Evolutionary conservation across 2,888 invertebrate genomes (phyloP), one percentile per base, ranked within the genome.

Genomic region (Erpobdella octoculata): DNA sequence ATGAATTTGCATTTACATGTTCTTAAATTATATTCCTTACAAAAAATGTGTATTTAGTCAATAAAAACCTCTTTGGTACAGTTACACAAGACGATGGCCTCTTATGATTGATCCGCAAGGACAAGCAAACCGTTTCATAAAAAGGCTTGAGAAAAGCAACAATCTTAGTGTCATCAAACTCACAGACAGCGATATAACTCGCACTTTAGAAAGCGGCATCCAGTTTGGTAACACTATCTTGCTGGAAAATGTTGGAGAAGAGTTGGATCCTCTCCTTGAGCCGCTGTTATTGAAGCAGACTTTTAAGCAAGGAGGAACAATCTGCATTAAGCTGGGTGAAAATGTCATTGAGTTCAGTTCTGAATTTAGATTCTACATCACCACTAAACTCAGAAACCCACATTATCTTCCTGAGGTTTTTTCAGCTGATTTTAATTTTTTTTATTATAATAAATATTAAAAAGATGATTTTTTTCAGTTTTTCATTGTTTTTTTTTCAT

Each of bases 41-140:
- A n/a, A n/a, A n/a, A n/a, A n/a, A n/a, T n/a, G n/a, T n/a, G n/a
- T n/a, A n/a, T n/a, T n/a, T n/a, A n/a, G n/a, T n/a, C n/a, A 53
- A 53, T 53, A 53, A 53, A 53, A 6, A 53, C 12, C 2, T 53
- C 28, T 53, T 12, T 6, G 28, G n/a, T 35, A 15, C 78, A 83
- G 82, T 71, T 83, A 83, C 77, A 78, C 82, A 18, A 78, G 81
- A 28, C 79, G 84, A 28, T 84, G 84, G 83, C 84, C 84, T 0
- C 75, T 84, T 72, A 79, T 82, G 81, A 81, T 82, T 74, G 81
- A 82, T 74, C 82, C 83, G 1, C 84, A 84, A 78, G 83, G 83
- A n/a, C 93, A 93, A 82, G 93, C 93, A 0, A 93, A 92, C 80
- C 91, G 91, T 79, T 95, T 94, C 94, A 87, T 94, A 38, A 92